phyloP scores from a whole-genome alignment of 2,797 vertebrate species.

The Nothura maculosa region DNA sequence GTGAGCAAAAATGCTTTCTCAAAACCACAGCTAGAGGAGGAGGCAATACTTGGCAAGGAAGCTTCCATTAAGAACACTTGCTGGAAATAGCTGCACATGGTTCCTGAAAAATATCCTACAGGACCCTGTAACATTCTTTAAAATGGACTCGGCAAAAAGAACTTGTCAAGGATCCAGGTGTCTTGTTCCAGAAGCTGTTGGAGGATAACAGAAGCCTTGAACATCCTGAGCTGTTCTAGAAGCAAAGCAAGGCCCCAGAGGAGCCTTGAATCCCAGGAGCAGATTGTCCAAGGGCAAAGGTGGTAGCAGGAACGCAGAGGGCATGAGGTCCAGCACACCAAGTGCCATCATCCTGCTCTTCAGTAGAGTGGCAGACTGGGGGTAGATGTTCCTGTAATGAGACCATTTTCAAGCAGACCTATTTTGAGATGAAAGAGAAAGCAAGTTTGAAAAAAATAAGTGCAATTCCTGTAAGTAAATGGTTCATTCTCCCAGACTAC shows the following conservation, averaged over 20 bases:
- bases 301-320: background rate
- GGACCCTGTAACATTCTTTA: background rate
- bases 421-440: background rate
- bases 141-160: background rate
- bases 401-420: background rate
- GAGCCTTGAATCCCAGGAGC: background rate
- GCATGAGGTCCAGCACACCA: background rate
- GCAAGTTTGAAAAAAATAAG: background rate
- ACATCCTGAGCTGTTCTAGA: background rate
- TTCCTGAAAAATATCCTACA: slow-evolving; percentile 27
- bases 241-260: background rate
- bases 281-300: background rate
- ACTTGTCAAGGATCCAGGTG: background rate
- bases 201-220: background rate
- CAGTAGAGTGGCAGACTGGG: background rate
- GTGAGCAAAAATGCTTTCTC: slow-evolving; percentile 10
- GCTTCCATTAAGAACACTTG: slow-evolving; percentile 49
- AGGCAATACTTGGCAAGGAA: slow-evolving; percentile 39
- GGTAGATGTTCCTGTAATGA: background rate
- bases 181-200: background rate
- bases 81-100: slow-evolving; percentile 33
- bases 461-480: background rate
- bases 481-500: background rate
- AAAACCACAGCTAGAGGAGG: slow-evolving; percentile 29
- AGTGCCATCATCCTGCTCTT: background rate